These are phyloP conservation scores for Geodia barretti DNA, from an alignment of 37 sponge, comb jelly and placozoan genomes.

Conservation along the genomic window DNA sequence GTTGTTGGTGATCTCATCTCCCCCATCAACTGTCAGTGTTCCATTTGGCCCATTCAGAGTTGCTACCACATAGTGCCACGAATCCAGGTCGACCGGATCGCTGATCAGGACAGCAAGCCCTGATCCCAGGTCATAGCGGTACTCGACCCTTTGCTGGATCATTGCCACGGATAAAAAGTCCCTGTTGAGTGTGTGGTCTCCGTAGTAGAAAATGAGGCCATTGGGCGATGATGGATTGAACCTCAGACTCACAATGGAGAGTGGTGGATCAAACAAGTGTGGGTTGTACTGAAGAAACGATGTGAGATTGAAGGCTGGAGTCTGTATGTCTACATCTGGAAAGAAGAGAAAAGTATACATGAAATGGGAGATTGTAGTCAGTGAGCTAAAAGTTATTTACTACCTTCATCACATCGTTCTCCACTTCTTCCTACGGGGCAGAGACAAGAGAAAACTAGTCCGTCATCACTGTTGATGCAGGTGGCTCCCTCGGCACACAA, in stretches of 20 bases:
- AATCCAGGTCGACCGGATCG: slow-evolving; percentile 14
- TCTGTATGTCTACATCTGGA: slow-evolving; percentile 14
- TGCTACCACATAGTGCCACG: slow-evolving; percentile 41
- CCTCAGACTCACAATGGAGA: background rate
- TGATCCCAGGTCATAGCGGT: slow-evolving; percentile 64
- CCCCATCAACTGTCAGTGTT: slow-evolving; percentile 31
- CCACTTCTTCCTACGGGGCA: slow-evolving; percentile 44
- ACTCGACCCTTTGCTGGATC: slow-evolving; percentile 26
- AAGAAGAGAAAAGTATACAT: slow-evolving; percentile 4
- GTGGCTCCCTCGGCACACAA: slow-evolving; percentile 36
- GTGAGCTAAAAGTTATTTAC: background rate
- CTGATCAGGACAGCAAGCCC: slow-evolving; percentile 30
- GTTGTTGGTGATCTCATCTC: background rate
- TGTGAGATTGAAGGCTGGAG: slow-evolving; percentile 40
- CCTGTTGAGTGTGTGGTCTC: slow-evolving; percentile 12
- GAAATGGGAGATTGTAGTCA: background rate
- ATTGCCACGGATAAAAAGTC: slow-evolving; percentile 63
- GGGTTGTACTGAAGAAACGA: slow-evolving; percentile 38
- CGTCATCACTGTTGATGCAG: slow-evolving; percentile 9
- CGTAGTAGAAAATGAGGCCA: slow-evolving; percentile 61
- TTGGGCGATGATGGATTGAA: slow-evolving; percentile 29
- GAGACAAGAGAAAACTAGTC: slow-evolving; percentile 17
- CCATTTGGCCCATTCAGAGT: slow-evolving; percentile 22
- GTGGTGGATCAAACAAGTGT: background rate
- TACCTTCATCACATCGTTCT: slow-evolving; percentile 38